Percentiles rank a stretch among this genome's conserved stretches.
phyloP scores from a whole-genome alignment of 2,888 invertebrate species.

The Sarcophaga carnaria region DNA sequence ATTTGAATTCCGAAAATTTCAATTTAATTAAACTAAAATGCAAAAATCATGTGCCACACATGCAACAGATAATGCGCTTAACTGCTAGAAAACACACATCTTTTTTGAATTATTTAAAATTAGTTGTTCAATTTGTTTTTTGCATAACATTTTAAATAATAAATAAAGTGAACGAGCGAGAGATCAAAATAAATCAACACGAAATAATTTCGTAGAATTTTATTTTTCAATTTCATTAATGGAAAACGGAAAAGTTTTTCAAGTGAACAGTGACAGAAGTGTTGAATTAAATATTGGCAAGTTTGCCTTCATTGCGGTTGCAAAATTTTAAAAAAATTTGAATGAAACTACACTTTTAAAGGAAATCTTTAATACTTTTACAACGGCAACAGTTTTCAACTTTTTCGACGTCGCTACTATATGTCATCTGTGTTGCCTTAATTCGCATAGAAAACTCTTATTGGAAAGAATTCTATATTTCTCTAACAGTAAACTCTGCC shows the following conservation, averaged over 20 bases:
- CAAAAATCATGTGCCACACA: neutral
- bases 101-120: neutral
- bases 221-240: neutral
- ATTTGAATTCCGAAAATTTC: neutral
- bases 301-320: neutral
- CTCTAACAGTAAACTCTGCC: too few species aligned
- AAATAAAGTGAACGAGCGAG: neutral
- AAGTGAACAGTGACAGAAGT: neutral
- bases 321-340: too few species aligned
- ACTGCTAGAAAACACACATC: neutral
- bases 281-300: neutral
- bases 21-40: slow-evolving; percentile 43
- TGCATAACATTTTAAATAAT: neutral
- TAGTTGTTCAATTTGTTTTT: neutral
- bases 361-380: too few species aligned
- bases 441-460: too few species aligned
- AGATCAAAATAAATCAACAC: neutral
- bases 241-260: neutral
- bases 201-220: neutral
- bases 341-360: too few species aligned
- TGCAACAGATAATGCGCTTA: slow-evolving; percentile 30
- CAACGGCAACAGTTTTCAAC: too few species aligned
- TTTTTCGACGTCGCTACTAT: too few species aligned
- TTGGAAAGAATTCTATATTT: too few species aligned
- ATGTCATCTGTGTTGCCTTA: too few species aligned